Evolutionary conservation across 2,888 invertebrate genomes (phyloP), one percentile per base, ranked within the genome.

Genomic region (Calephelis perditalis): DNA sequence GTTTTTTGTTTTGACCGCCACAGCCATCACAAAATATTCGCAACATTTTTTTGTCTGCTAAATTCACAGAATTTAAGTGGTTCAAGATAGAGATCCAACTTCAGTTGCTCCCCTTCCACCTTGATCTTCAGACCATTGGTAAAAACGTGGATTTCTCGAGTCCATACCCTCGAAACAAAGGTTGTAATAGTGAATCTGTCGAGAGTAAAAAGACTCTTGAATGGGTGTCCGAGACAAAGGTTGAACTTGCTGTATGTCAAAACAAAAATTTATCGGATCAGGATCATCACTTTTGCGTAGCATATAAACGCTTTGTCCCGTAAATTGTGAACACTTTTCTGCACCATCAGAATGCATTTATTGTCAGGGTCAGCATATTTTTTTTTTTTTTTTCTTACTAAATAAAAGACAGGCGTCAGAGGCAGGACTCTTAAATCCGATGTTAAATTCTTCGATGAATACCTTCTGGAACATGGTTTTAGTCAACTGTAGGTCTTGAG

Each of bases 191-290:
- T 63, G 65, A 57, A 73, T 65, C 63, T 71, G 72, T 49, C 65
- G 61, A 52, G 59, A 55, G 54, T 73, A 72, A 63, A 70, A 72
- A 45, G 70, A 59, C 40, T 73, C 72, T 62, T 66, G 65, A 58
- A 72, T 73, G 10, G 70, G 71, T 37, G 69, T 71, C 55, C 62
- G 65, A 45, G 71, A 71, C 37, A 72, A 63, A 12, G 67, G 65
- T 58, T 68, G 68, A 43, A 73, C 66, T 60, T 71, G 71, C 63
- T 72, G 69, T n/a, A 71, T 56, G 62, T 72, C 72, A 63, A 73
- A 73, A 64, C 70, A 71, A 60, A 71, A 65, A 46, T 62, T 61
- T 61, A 57, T 8, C 26, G 58, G 64, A 57, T 64, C 63, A 58
- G 63, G 60, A 60, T 60, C 60, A 57, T 64, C 58, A 45, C 60